Percentiles rank a stretch among this genome's conserved stretches.
These are phyloP conservation scores for Decapterus maruadsi DNA, from an alignment of 2,797 vertebrate genomes.

Conservation along the genomic window DNA sequence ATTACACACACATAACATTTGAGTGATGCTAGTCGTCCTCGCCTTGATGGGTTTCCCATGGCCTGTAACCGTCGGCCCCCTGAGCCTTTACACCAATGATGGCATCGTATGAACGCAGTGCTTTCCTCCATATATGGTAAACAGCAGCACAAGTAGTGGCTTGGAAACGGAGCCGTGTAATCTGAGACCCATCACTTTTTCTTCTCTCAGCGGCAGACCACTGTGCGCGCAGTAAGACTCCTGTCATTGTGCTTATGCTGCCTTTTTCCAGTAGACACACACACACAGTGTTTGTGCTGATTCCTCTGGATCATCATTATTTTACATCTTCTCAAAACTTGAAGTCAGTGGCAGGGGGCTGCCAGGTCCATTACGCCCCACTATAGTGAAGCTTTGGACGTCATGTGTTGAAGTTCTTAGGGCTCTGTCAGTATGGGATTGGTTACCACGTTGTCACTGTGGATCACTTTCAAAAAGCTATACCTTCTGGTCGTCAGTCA, in stretches of 20 bases:
- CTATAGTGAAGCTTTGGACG: too few relatives aligned
- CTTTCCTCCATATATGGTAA: conserved; percentile 65
- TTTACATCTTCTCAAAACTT: too few relatives aligned
- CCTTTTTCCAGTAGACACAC: conserved; percentile 4
- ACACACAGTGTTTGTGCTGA: too few relatives aligned
- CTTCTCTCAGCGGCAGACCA: conserved; percentile 29
- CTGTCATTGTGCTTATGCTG: conserved; percentile 14
- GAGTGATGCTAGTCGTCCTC: background rate
- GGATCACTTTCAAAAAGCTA: too few relatives aligned
- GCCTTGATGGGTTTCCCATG: conserved; percentile 33
- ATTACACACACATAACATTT: background rate
- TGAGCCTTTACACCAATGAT: conserved; percentile 34
- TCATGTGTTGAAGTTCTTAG: too few relatives aligned
- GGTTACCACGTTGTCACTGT: too few relatives aligned
- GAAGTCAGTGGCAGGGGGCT: too few relatives aligned
- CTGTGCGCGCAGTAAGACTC: conserved; percentile 19
- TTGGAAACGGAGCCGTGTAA: conserved; percentile 47
- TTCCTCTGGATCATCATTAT: too few relatives aligned
- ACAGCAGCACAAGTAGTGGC: conserved; percentile 40
- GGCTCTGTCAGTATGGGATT: too few relatives aligned
- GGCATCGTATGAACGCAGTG: conserved; percentile 50
- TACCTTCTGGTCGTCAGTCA: too few relatives aligned
- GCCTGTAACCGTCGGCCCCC: conserved; percentile 31
- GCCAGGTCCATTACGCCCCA: too few relatives aligned
- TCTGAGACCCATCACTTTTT: conserved; percentile 48